A percentile compares a stretch with the other conserved stretches of the same genome.
These are phyloP conservation scores for Drosophila ohnishii DNA, from an alignment of 1,140 invertebrate genomes.

Conservation along the genomic window DNA sequence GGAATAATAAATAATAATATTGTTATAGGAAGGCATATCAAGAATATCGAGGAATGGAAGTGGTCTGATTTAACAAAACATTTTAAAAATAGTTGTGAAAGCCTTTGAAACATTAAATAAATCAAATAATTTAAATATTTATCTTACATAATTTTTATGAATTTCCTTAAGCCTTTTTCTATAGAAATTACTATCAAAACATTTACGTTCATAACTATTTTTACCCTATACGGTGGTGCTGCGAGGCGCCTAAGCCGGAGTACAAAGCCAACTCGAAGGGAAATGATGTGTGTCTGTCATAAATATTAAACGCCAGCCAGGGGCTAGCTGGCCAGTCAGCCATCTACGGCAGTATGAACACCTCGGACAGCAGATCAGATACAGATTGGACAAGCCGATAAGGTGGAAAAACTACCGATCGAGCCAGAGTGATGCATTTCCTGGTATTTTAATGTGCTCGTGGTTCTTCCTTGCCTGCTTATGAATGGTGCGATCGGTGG, in stretches of 20 bases:
- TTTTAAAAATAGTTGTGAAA: not conserved
- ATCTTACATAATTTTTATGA: not conserved
- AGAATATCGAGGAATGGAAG: not conserved
- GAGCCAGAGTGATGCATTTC: constrained; percentile 49
- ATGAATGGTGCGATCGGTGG: constrained; percentile 32
- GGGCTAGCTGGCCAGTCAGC: constrained; percentile 2
- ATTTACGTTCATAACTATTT: not conserved
- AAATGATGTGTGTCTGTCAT: constrained; percentile 47
- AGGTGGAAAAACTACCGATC: constrained; percentile 52
- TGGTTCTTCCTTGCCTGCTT: not conserved
- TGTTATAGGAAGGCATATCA: not conserved
- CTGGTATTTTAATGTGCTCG: constrained; percentile 56
- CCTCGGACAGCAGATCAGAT: constrained; percentile 30
- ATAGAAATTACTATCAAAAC: not conserved
- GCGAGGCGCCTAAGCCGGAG: constrained; percentile 6
- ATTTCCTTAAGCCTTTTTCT: not conserved
- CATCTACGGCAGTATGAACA: constrained; percentile 18
- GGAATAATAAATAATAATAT: not conserved
- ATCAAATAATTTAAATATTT: not conserved
- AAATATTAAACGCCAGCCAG: constrained; percentile 37
- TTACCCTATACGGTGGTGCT: not conserved
- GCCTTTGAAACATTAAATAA: too few species aligned
- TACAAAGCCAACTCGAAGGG: constrained; percentile 27
- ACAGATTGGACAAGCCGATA: constrained; percentile 62
- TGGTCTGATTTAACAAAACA: too few species aligned